These are phyloP conservation scores for Aculops lycopersici DNA, from an alignment of 1,140 invertebrate species.

Conservation along the genomic window DNA sequence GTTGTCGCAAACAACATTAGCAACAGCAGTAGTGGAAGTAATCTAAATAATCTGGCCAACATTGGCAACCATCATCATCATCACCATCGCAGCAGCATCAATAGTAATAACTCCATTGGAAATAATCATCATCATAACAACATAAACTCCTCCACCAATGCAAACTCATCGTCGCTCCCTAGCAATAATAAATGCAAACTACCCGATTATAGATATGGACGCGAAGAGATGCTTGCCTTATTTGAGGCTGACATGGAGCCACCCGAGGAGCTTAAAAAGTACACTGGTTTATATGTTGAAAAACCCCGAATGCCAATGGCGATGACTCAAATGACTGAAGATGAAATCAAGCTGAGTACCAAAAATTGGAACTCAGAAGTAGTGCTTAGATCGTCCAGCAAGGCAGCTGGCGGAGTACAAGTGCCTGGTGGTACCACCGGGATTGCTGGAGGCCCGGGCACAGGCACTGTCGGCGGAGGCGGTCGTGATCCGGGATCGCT, in stretches of 20 bases:
- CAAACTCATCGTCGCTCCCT: conserved; percentile 13
- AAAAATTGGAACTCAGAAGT: not conserved
- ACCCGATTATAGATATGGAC: conserved; percentile 40
- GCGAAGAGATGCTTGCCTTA: conserved; percentile 57
- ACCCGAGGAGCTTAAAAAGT: conserved; percentile 21
- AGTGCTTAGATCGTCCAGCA: not conserved
- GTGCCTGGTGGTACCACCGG: not conserved
- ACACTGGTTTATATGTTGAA: conserved; percentile 32
- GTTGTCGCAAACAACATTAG: not conserved
- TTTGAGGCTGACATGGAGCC: conserved; percentile 35
- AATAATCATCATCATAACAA: no score
- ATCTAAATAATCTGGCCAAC: not conserved
- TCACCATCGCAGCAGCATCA: not conserved
- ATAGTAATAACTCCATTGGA: conserved; percentile 11
- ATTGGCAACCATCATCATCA: not conserved
- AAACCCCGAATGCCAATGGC: conserved; percentile 40
- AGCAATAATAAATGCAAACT: conserved; percentile 20
- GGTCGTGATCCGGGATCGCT: no score
- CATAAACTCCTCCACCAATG: conserved; percentile 14
- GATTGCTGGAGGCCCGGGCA: not conserved
- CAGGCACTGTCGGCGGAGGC: not conserved
- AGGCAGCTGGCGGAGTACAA: not conserved
- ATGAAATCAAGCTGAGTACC: conserved; percentile 24
- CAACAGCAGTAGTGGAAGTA: not conserved
- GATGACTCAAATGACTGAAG: conserved; percentile 36